Conservation (phyloP, 2,113 vertebrate genomes). For the Campylomormyrus numenius region DNA sequence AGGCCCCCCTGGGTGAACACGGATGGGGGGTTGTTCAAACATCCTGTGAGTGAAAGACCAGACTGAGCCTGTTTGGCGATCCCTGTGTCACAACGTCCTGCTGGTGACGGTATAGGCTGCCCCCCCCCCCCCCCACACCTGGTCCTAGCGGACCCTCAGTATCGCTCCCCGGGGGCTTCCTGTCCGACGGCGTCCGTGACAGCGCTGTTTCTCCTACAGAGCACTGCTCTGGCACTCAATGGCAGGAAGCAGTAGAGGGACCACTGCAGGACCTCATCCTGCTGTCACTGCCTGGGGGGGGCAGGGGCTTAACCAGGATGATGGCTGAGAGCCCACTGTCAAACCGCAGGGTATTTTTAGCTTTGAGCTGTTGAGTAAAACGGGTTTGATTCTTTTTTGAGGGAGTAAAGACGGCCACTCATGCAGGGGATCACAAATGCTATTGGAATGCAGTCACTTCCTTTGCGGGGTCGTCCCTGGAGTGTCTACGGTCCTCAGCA, state of each 20-base stretch:
- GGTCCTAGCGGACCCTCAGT: not conserved
- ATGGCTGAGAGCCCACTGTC: not conserved
- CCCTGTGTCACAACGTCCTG: not conserved
- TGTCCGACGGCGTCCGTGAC: not conserved
- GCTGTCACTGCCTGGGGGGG: not conserved
- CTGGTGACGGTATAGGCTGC: not conserved
- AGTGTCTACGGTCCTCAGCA: not conserved
- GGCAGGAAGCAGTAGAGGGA: conserved; percentile 31
- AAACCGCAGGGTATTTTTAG: conserved; percentile 14
- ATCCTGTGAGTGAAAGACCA: not conserved
- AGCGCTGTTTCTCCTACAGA: not conserved
- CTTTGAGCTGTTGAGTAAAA: not conserved
- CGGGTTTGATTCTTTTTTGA: not conserved
- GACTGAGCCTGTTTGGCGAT: not conserved
- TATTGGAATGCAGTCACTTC: conserved; percentile 13
- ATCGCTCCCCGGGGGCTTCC: not conserved
- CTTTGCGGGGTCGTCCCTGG: not conserved
- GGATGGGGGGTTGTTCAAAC: not conserved
- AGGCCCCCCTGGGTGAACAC: not conserved
- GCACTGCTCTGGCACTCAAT: conserved; percentile 26
- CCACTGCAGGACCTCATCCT: not conserved
- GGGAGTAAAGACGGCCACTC: not conserved
- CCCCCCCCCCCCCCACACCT: not conserved
- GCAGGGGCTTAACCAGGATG: conserved; percentile 24
- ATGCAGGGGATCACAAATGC: not conserved